phyloP scores from a whole-genome alignment of 23 tunicate genomes.

The Clavelina lepadiformis region DNA sequence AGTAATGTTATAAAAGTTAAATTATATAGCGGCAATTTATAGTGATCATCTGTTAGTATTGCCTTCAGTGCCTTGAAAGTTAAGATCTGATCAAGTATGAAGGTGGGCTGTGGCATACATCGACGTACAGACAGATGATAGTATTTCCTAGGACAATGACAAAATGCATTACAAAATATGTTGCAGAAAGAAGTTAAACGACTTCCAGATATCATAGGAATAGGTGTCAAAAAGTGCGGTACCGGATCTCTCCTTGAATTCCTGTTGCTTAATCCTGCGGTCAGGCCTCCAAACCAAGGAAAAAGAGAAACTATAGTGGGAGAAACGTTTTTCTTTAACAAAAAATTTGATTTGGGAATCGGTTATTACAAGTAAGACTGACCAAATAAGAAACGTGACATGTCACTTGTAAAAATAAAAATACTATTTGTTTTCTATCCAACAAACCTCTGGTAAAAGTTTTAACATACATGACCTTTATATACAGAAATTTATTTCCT shows the following conservation, averaged over 20 bases:
- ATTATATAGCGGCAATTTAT: too few species aligned
- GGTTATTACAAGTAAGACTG: conserved; percentile 11
- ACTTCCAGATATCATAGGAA: conserved; percentile 26
- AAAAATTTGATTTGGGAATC: neutral
- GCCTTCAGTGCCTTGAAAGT: too few species aligned
- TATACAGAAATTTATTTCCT: conserved; percentile 36
- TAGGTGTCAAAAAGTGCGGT: conserved; percentile 43
- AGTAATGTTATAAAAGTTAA: too few species aligned
- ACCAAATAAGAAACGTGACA: too few species aligned
- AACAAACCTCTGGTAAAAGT: too few species aligned
- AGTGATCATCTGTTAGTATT: too few species aligned
- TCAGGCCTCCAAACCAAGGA: neutral
- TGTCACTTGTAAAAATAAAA: too few species aligned
- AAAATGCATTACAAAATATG: neutral
- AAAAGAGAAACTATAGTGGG: too few species aligned
- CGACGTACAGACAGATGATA: neutral
- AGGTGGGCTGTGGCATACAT: too few species aligned
- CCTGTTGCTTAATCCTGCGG: conserved; percentile 24
- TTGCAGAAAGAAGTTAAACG: conserved; percentile 21
- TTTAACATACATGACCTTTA: too few species aligned
- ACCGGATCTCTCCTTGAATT: conserved; percentile 13
- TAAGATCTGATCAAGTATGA: too few species aligned
- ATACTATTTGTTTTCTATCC: too few species aligned
- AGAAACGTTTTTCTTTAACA: conserved; percentile 16
- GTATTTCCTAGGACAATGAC: neutral